phyloP scores from a whole-genome alignment of 2,888 invertebrate species.

The Odontocolon sp. region DNA sequence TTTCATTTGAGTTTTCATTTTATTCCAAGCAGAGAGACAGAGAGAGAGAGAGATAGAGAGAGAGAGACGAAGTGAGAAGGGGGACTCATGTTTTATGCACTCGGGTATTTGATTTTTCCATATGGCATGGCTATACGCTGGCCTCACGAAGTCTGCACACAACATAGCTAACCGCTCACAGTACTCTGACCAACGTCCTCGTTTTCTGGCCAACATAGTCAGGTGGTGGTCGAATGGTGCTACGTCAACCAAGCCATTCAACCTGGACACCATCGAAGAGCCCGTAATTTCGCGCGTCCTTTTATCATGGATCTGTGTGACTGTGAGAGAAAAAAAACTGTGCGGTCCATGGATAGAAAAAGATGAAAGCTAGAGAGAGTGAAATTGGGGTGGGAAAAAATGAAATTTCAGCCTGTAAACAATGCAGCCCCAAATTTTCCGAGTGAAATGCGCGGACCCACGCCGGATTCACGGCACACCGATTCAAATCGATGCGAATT shows the following conservation, averaged over 20 bases:
- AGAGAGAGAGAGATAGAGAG: not conserved
- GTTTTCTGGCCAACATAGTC: slow-evolving; percentile 5
- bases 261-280: slow-evolving; percentile 35
- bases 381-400: slow-evolving; percentile 35
- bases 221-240: slow-evolving; percentile 1
- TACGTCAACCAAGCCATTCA: slow-evolving; percentile 2
- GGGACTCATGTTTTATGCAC: slow-evolving; percentile 69
- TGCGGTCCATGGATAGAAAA: not conserved
- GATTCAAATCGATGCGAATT: slow-evolving; percentile 56
- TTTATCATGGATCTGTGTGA: slow-evolving; percentile 46
- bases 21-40: slow-evolving; percentile 47
- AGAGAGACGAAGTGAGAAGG: not conserved
- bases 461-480: slow-evolving; percentile 52
- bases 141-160: slow-evolving; percentile 5
- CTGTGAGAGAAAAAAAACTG: slow-evolving; percentile 18
- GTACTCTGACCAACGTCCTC: not conserved
- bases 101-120: slow-evolving; percentile 67
- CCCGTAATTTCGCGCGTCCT: slow-evolving; percentile 48
- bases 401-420: slow-evolving; percentile 56
- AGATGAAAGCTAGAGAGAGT: not conserved
- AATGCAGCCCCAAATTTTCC: slow-evolving; percentile 57
- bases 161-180: not conserved
- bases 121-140: slow-evolving; percentile 35
- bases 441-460: slow-evolving; percentile 37
- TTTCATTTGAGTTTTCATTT: slow-evolving; percentile 66